Evolutionary conservation across 1,140 invertebrate genomes (phyloP).

Genomic region (Pantala flavescens): DNA sequence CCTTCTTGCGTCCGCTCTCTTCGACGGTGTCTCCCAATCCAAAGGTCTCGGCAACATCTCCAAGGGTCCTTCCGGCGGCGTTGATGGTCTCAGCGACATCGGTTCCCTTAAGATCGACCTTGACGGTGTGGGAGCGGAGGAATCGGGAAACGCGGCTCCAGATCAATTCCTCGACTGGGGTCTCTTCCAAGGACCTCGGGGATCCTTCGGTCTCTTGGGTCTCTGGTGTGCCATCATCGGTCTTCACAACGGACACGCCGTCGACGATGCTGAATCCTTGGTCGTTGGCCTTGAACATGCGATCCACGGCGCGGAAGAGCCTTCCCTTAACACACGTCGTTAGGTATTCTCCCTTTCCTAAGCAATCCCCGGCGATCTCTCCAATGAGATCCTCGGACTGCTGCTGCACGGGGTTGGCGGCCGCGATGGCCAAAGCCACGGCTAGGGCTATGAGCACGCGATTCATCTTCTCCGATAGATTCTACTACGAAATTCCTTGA

Average conservation of each 20-base stretch:
- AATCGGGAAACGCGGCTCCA: constrained; percentile 57
- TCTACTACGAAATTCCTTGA: too few relatives aligned
- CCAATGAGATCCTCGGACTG: background rate
- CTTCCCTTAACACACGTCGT: background rate
- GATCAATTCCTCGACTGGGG: constrained; percentile 47
- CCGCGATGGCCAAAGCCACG: background rate
- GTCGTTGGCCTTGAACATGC: background rate
- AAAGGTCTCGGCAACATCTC: constrained; percentile 54
- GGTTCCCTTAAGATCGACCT: constrained; percentile 71
- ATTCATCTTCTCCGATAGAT: background rate
- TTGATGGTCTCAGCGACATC: constrained; percentile 69
- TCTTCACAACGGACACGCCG: background rate
- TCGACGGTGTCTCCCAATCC: constrained; percentile 38
- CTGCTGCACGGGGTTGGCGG: background rate
- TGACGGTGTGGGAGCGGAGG: constrained; percentile 63
- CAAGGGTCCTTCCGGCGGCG: constrained; percentile 61
- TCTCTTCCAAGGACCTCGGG: background rate
- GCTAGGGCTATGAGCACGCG: background rate
- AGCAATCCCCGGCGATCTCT: background rate
- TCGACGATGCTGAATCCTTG: background rate
- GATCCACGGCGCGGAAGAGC: background rate
- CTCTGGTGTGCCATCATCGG: background rate
- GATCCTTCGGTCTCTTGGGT: background rate
- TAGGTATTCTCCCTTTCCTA: background rate
- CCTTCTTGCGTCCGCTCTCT: constrained; percentile 64